Percentiles rank a stretch among this genome's conserved stretches.
Evolutionary conservation across 2,888 invertebrate genomes (phyloP).

Genomic region (Hydroisotoma schaefferi): DNA sequence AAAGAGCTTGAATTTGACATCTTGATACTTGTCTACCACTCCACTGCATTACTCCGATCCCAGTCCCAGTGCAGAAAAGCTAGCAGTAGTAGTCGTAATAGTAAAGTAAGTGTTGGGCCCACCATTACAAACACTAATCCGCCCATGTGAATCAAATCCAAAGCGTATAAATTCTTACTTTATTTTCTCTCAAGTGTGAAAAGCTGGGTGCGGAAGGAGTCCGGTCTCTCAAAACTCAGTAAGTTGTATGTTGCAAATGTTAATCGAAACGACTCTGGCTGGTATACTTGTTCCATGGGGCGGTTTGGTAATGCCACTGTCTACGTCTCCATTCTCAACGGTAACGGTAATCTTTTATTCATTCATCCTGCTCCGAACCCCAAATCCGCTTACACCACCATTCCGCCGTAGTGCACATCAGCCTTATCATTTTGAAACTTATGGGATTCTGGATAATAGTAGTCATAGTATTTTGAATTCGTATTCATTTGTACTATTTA

Average conservation of each 20-base stretch:
- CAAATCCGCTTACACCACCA: constrained; percentile 7
- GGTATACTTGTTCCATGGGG: constrained; percentile 48
- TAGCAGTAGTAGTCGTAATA: no score
- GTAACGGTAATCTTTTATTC: constrained; percentile 41
- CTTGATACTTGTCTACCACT: constrained; percentile 1
- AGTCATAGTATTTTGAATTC: no score
- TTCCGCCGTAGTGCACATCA: no score
- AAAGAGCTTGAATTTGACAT: background rate
- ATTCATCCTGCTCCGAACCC: constrained; percentile 1
- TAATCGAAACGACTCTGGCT: constrained; percentile 47
- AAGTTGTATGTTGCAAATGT: constrained; percentile 48
- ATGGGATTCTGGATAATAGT: no score
- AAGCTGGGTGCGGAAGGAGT: constrained; percentile 48
- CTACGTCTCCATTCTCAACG: constrained; percentile 48
- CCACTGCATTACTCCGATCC: no score
- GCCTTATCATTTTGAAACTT: no score
- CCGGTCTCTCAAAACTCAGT: constrained; percentile 45
- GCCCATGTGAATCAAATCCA: no score
- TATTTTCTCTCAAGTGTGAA: constrained; percentile 39
- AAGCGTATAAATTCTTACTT: background rate
- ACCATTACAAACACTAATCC: no score
- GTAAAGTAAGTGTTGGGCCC: background rate
- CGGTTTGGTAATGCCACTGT: constrained; percentile 48
- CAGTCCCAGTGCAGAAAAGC: no score
- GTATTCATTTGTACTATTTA: no score